Percentiles rank a stretch among this genome's conserved stretches.
phyloP scores from a whole-genome alignment of 2,888 invertebrate species.

The Sisyra nigra region DNA sequence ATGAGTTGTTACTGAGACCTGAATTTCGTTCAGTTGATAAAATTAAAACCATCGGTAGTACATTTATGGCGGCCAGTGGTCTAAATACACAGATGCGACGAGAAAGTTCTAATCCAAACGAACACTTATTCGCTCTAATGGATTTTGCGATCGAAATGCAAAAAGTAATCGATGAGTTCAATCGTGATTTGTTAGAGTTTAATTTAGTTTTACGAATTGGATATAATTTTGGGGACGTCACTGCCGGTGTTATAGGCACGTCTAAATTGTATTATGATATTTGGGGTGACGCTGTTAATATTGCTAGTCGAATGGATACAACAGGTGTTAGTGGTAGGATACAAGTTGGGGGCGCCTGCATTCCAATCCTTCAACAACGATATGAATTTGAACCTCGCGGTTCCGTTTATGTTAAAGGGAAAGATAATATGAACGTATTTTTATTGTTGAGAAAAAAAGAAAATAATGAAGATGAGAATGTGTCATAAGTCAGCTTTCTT shows the following conservation, averaged over 20 bases:
- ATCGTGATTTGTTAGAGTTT: constrained; percentile 78
- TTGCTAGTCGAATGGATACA: constrained; percentile 93
- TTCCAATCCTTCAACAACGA: constrained; percentile 47
- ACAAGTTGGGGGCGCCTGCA: constrained; percentile 64
- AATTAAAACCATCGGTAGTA: constrained; percentile 93
- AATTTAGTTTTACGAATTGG: constrained; percentile 76
- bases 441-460: constrained; percentile 41
- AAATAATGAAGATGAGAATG: constrained; percentile 6
- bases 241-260: constrained; percentile 92
- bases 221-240: constrained; percentile 88
- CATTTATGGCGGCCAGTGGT: constrained; percentile 96
- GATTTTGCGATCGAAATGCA: constrained; percentile 91
- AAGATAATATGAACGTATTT: constrained; percentile 88
- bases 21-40: constrained; percentile 85
- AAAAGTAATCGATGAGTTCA: constrained; percentile 71
- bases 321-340: constrained; percentile 79
- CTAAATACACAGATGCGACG: constrained; percentile 66
- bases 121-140: constrained; percentile 74
- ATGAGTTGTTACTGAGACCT: constrained; percentile 69
- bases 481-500: not conserved
- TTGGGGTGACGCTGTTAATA: constrained; percentile 98
- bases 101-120: constrained; percentile 48
- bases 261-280: constrained; percentile 94
- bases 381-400: constrained; percentile 89
- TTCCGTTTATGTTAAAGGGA: constrained; percentile 90